A percentile compares a stretch with the other conserved stretches of the same genome.
phyloP scores from a whole-genome alignment of 2,113 vertebrate genomes.

The Nesogale talazaci region DNA sequence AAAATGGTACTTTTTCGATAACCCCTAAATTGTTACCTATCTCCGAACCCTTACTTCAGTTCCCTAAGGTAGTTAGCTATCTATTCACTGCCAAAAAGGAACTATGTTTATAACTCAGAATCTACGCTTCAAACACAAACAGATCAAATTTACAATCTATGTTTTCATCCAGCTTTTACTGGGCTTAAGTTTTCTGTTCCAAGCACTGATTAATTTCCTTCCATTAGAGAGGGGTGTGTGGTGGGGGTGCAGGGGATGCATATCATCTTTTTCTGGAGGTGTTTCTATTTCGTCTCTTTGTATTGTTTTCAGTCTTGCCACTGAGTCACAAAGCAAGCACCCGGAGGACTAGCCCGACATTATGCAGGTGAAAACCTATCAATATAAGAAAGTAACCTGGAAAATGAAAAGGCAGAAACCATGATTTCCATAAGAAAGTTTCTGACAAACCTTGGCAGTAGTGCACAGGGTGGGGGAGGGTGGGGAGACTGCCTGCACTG shows the following conservation, averaged over 20 bases:
- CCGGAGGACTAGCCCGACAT: background rate
- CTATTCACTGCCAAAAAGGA: conserved; percentile 25
- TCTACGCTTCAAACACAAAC: background rate
- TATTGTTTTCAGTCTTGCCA: conserved; percentile 23
- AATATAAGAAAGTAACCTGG: background rate
- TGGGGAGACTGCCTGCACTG: background rate
- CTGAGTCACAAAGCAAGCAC: conserved; percentile 17
- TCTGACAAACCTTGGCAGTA: background rate
- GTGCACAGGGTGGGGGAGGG: background rate
- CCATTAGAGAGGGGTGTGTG: conserved; percentile 26
- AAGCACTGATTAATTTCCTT: conserved; percentile 68
- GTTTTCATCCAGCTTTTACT: conserved; percentile 47
- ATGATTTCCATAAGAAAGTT: background rate
- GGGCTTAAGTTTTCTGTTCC: conserved; percentile 59
- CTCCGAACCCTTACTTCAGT: conserved; percentile 48
- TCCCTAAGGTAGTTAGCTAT: conserved; percentile 23
- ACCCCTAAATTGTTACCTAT: conserved; percentile 62
- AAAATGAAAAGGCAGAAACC: background rate
- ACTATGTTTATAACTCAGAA: conserved; percentile 55
- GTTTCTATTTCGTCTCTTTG: conserved; percentile 6
- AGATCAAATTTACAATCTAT: conserved; percentile 49
- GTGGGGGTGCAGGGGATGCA: background rate
- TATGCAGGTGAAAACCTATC: background rate
- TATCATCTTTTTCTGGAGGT: conserved; percentile 12
- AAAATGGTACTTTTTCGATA: conserved; percentile 63